A percentile compares a stretch with the other conserved stretches of the same genome.
Conservation (phyloP, 1,140 invertebrate genomes). For the Choristoneura fumiferana region DNA sequence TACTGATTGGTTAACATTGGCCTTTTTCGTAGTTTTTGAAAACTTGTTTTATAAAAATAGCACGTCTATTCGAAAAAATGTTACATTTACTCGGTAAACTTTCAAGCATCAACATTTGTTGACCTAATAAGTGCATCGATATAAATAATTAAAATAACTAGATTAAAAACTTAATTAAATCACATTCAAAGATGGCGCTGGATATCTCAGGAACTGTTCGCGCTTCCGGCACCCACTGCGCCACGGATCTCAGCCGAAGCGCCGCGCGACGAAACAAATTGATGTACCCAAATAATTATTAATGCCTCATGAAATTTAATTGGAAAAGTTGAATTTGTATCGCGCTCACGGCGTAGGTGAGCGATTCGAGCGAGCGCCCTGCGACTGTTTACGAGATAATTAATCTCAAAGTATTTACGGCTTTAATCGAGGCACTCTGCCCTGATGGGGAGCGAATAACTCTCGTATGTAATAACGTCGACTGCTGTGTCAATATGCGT, state of each 20-base stretch:
- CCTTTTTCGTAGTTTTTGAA: no score
- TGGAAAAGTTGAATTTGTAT: slow-evolving; percentile 80
- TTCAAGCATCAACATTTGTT: no score
- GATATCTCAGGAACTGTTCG: slow-evolving; percentile 37
- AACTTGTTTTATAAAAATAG: no score
- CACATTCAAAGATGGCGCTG: no score
- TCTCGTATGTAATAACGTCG: slow-evolving; percentile 65
- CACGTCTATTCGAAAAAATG: no score
- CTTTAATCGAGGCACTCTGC: slow-evolving; percentile 73
- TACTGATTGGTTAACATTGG: no score
- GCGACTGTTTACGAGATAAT: slow-evolving; percentile 78
- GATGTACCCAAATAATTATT: slow-evolving; percentile 81
- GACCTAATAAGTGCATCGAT: no score
- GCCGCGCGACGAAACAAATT: slow-evolving; percentile 76
- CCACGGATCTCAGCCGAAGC: slow-evolving; percentile 24
- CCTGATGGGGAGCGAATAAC: slow-evolving; percentile 70
- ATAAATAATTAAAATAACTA: no score
- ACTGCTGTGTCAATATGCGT: slow-evolving; percentile 33
- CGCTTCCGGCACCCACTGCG: not conserved
- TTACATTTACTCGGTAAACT: no score
- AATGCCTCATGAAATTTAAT: slow-evolving; percentile 80
- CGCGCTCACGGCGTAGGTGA: slow-evolving; percentile 75
- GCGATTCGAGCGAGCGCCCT: slow-evolving; percentile 63
- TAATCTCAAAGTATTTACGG: slow-evolving; percentile 78
- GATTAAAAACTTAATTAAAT: no score